A percentile compares a stretch with the other conserved stretches of the same genome.
These are phyloP conservation scores for Ceratoteleas bidentatus DNA, from an alignment of 1,140 invertebrate species.

Conservation along the genomic window DNA sequence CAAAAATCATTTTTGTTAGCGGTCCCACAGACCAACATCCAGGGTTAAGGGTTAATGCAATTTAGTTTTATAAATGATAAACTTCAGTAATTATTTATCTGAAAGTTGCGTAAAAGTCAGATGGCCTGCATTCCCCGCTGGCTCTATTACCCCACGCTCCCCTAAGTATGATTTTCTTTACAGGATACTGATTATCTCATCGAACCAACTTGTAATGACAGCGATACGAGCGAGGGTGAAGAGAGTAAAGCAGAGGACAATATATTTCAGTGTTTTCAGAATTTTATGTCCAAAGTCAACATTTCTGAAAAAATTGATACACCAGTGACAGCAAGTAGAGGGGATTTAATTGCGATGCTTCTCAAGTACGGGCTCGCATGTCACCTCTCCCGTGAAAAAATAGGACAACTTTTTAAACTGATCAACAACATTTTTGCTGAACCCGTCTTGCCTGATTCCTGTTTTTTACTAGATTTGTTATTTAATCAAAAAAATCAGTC, in stretches of 20 bases:
- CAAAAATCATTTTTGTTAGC: no score
- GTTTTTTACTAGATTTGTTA: conserved; percentile 13
- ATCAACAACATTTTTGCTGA: conserved; percentile 25
- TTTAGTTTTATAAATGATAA: no score
- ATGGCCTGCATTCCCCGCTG: no score
- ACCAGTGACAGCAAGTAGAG: conserved; percentile 7
- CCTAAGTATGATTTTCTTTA: no score
- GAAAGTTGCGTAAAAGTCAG: no score
- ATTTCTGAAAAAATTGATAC: conserved; percentile 4
- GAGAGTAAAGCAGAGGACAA: background rate
- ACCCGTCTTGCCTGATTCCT: conserved; percentile 13
- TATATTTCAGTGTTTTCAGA: background rate
- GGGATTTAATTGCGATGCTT: conserved; percentile 18
- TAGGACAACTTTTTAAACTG: conserved; percentile 14
- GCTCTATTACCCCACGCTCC: no score
- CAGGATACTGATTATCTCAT: background rate
- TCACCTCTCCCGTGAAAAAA: background rate
- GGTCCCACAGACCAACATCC: no score
- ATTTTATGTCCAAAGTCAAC: background rate
- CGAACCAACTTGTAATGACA: background rate
- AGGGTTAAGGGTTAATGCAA: no score
- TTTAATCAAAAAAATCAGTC: conserved; percentile 8
- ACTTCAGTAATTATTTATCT: no score
- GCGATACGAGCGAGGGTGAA: background rate
- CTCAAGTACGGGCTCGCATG: conserved; percentile 2